A percentile compares a stretch with the other conserved stretches of the same genome.
Evolutionary conservation across 1,140 invertebrate genomes (phyloP).

Genomic region (Pomacea maculata): DNA sequence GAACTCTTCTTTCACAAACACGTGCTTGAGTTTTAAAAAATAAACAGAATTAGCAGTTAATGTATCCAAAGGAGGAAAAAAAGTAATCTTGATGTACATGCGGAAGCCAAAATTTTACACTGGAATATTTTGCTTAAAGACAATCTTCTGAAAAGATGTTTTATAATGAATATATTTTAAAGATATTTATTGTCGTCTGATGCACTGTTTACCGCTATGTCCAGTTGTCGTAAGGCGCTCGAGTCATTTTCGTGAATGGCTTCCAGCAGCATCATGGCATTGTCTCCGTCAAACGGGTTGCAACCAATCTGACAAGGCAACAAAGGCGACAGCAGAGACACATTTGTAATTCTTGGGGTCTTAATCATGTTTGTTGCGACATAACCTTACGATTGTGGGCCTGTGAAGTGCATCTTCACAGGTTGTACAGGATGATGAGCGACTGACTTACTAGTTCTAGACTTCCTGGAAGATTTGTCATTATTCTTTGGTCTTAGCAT

Average conservation of each 20-base stretch:
- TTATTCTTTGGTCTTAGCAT: too few relatives aligned
- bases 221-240: conserved; percentile 41
- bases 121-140: not conserved
- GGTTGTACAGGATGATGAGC: too few relatives aligned
- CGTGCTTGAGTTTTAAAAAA: conserved; percentile 32
- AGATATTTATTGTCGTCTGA: not conserved
- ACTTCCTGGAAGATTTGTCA: too few relatives aligned
- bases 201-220: conserved; percentile 43
- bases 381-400: too few relatives aligned
- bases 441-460: too few relatives aligned
- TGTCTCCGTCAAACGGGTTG: conserved; percentile 49
- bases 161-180: not conserved
- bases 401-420: too few relatives aligned
- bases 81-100: not conserved
- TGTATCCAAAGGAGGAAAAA: not conserved
- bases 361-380: too few relatives aligned
- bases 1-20: conserved; percentile 48
- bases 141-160: not conserved
- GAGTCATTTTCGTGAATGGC: conserved; percentile 42
- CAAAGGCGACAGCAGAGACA: too few relatives aligned
- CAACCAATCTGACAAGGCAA: conserved; percentile 36
- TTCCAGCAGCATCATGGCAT: conserved; percentile 44
- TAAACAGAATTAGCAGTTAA: too few relatives aligned
- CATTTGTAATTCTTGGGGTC: too few relatives aligned
- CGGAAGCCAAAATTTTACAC: too few relatives aligned